These are phyloP conservation scores for Oncorhynchus keta DNA, from an alignment of 2,113 vertebrate species.

Conservation along the genomic window DNA sequence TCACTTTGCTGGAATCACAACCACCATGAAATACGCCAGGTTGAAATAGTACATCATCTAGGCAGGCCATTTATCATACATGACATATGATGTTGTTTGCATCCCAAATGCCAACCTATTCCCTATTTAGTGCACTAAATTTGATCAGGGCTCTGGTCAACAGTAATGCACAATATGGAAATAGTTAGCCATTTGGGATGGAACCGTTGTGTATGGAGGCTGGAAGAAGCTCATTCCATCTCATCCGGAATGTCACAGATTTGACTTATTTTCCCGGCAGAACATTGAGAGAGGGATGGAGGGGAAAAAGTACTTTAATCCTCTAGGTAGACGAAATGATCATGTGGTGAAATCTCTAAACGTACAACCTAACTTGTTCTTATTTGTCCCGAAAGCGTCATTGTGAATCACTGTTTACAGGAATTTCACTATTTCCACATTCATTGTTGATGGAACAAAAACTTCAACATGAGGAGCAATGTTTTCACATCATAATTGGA, in stretches of 20 bases:
- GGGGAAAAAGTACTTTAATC: not conserved
- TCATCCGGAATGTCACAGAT: not conserved
- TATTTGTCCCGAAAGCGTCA: not conserved
- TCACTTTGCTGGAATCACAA: not conserved
- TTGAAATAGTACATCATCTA: not conserved
- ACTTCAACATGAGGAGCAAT: not conserved
- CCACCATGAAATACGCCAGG: not conserved
- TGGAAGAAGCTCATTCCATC: not conserved
- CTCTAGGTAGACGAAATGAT: not conserved
- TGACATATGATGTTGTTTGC: not conserved
- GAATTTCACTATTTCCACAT: conserved; percentile 10
- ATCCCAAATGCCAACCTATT: too few species aligned
- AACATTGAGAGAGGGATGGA: not conserved
- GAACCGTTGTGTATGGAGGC: not conserved
- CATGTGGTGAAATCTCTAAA: not conserved
- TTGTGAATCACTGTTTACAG: conserved; percentile 21
- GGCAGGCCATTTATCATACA: not conserved
- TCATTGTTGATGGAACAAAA: not conserved
- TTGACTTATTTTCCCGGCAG: not conserved
- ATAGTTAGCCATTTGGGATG: too few species aligned
- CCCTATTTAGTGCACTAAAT: too few species aligned
- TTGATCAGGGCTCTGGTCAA: not conserved
- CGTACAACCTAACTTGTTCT: not conserved
- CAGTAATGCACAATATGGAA: too few species aligned
- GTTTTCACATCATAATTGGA: not conserved